These are phyloP conservation scores for Megalops atlanticus DNA, from an alignment of 2,113 vertebrate genomes.

Conservation along the genomic window DNA sequence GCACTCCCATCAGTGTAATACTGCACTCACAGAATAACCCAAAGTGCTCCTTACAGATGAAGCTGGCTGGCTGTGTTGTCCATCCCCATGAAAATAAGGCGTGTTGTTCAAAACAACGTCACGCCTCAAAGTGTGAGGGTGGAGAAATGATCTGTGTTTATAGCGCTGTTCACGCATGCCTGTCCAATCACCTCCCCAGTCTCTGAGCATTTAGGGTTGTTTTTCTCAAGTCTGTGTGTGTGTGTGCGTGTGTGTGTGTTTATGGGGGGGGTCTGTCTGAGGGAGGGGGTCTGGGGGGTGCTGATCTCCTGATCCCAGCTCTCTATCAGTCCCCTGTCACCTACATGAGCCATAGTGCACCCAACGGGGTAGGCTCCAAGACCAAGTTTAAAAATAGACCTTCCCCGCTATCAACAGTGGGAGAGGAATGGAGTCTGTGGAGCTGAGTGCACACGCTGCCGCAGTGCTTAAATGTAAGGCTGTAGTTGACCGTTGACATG, in stretches of 20 bases:
- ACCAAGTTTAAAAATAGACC: not conserved
- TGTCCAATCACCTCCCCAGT: not conserved
- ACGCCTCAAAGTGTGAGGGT: no score
- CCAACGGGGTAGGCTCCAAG: not conserved
- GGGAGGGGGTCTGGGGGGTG: no score
- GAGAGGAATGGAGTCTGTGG: not conserved
- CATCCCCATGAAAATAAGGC: not conserved
- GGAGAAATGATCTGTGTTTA: no score
- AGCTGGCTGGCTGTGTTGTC: not conserved
- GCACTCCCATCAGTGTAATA: no score
- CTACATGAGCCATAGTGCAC: not conserved
- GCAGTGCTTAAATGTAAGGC: not conserved
- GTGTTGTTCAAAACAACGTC: not conserved
- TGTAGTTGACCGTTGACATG: not conserved
- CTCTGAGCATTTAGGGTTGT: not conserved
- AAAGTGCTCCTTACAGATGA: not conserved
- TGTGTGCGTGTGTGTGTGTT: no score
- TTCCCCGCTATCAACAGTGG: not conserved
- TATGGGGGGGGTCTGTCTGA: not conserved
- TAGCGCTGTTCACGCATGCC: no score
- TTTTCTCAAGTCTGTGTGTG: no score
- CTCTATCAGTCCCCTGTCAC: not conserved
- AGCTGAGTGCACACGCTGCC: not conserved
- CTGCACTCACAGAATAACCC: no score
- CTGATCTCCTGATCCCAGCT: not conserved